These are phyloP conservation scores for Bombus ignitus DNA, from an alignment of 1,140 invertebrate species.

Conservation along the genomic window DNA sequence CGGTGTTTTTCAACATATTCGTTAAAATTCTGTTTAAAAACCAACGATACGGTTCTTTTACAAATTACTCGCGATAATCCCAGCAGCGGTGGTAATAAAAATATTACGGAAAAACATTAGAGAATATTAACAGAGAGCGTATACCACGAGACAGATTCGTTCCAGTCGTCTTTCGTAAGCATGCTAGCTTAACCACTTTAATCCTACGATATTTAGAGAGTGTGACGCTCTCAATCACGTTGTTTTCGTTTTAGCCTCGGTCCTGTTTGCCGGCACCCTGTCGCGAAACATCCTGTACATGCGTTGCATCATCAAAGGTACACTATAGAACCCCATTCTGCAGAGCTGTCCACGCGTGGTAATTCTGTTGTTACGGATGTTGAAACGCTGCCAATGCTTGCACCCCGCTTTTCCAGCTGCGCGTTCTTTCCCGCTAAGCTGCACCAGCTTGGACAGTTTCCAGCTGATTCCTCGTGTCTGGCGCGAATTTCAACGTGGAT, in stretches of 20 bases:
- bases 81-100: neutral
- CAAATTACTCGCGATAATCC: neutral
- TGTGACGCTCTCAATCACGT: conserved; percentile 19
- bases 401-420: conserved; percentile 56
- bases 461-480: conserved; percentile 52
- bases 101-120: neutral
- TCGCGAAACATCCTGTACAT: conserved; percentile 84
- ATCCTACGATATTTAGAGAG: neutral
- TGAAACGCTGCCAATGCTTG: conserved; percentile 64
- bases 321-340: conserved; percentile 37
- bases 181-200: neutral
- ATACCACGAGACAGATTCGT: too few species aligned
- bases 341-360: conserved; percentile 60
- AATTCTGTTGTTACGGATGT: conserved; percentile 61
- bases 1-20: neutral
- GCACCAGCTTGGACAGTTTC: conserved; percentile 60
- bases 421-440: conserved; percentile 32
- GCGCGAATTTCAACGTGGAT: conserved; percentile 55
- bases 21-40: neutral
- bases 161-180: neutral
- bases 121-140: neutral
- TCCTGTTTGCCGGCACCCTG: conserved; percentile 83
- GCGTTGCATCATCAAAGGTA: conserved; percentile 86
- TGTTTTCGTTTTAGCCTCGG: conserved; percentile 76
- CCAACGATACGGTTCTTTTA: neutral